Base-by-base conservation (phyloP, 2,113 vertebrate species). In the Plecturocebus donacophilus region DNA sequence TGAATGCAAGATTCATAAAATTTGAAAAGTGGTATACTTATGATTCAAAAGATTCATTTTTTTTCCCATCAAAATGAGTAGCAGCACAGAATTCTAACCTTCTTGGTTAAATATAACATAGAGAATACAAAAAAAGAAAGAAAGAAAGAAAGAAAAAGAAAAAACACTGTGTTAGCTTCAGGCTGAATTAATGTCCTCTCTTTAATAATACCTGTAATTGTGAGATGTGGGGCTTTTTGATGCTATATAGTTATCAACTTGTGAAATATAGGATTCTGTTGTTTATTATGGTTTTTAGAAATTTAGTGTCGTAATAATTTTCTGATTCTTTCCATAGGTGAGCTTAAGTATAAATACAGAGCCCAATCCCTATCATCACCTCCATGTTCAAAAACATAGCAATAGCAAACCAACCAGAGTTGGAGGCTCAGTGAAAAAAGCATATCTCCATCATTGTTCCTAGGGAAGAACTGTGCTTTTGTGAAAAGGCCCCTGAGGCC, bases 11-110 rank as follows among this genome's bases (percentile, higher is more conserved):
- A 77, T 81, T 16, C 79, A 79, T 81, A 54, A 93, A 82, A 90
- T 64, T 71, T 90, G 47, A 45, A 94, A 91, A 84, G 20, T 25
- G 16, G 71, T 32, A 2, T 40, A 77, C 56, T 91, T 85, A 77
- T 38, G 21, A 89, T 87, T 87, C 35, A 30, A 90, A 88, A 95
- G 14, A 3, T 17, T 66, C 13, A 12, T n/a, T 73, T 88, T 85
- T 45, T 58, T n/a, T 30, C 3, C 16, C 66, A 40, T 47, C 23
- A 93, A 90, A 96, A 88, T 81, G 32, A 32, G 38, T 11, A 92
- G 9, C 38, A 81, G 8, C 45, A 66, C 58, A 93, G 77, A 95
- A 89, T 95, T 16, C 54, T 89, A 95, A 73, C 27, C 38, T 95
- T 86, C 23, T 30, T 5, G 30, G 58, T 82, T 71, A 85, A 64